Base-by-base conservation (phyloP, 2,888 invertebrate genomes). In the Philopedon plagiatum region DNA sequence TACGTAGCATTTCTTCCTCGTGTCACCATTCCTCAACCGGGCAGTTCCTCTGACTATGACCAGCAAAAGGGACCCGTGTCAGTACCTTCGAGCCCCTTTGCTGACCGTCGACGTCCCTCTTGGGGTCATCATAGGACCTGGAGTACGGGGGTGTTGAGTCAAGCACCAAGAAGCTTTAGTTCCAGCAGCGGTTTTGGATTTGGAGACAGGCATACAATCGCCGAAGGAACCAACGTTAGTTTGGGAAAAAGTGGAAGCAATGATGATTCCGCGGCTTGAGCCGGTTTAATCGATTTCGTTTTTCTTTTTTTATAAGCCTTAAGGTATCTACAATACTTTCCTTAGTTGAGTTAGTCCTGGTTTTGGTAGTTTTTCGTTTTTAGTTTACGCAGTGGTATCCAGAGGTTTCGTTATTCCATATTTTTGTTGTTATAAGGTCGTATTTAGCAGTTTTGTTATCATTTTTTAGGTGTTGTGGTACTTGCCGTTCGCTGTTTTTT, bases 51-150 rank as follows among this genome's bases (percentile, higher is more conserved):
- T 2, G 79, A 80, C 23, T 80, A 79, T 66, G 73, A 75, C 49
- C 70, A 65, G 46, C 54, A 51, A 41, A 64, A 21, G 18, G 56
- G 15, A 9, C 64, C 75, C n/a, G 54, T 58, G 2, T 75, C 76
- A 9, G 72, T 73, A 18, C 76, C 74, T 13, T 69, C 73, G 0
- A 73, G 73, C 62, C 65, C 73, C 26, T 71, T 69, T 19, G 18
- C 65, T 5, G 67, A 73, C 23, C 57, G 66, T 34, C 71, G 75
- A 23, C 76, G 79, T 23, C 75, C 80, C 26, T 79, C 79, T 66
- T 85, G 84, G 84, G 85, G 83, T n/a, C 83, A 83, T 73, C 80
- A 82, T 34, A 80, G 85, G 63, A 82, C 84, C 5, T 85, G 84
- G 84, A 85, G 84, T 76, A 83, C 83, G n/a, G 80, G 83, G 65